Conservation (phyloP, 30 jellyfish, hydroid and myxozoan species). For the Aurelia sp. region DNA sequence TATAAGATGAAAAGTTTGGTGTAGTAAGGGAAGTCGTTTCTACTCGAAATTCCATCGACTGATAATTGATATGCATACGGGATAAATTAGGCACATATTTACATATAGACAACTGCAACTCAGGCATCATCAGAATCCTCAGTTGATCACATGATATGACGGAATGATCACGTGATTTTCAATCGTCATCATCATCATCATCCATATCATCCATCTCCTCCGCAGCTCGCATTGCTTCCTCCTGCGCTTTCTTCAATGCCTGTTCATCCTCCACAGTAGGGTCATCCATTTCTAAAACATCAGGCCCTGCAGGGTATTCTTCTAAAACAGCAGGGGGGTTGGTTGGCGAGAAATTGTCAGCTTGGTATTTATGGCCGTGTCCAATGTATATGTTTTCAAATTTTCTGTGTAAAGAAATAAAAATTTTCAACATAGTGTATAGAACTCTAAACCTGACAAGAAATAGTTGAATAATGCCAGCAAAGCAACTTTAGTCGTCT, state of each 20-base stretch:
- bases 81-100: background rate
- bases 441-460: too few relatives aligned
- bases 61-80: background rate
- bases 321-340: constrained; percentile 83
- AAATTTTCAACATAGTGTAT: background rate
- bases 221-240: constrained; percentile 87
- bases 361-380: constrained; percentile 86
- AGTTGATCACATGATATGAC: background rate
- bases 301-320: constrained; percentile 88
- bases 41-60: too few relatives aligned
- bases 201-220: constrained; percentile 93
- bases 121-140: background rate
- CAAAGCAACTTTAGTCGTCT: too few relatives aligned
- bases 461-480: too few relatives aligned
- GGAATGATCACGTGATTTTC: background rate
- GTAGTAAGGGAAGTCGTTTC: too few relatives aligned
- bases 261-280: constrained; percentile 96
- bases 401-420: constrained; percentile 37
- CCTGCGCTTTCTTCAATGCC: constrained; percentile 86
- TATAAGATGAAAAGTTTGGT: too few relatives aligned
- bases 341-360: constrained; percentile 82
- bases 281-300: constrained; percentile 85
- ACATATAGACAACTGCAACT: background rate
- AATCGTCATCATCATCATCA: constrained; percentile 93
- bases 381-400: constrained; percentile 92